Evolutionary conservation across 1,140 invertebrate species (phyloP), one percentile per base, ranked within the genome.

Genomic region (Diorhabda sublineata): DNA sequence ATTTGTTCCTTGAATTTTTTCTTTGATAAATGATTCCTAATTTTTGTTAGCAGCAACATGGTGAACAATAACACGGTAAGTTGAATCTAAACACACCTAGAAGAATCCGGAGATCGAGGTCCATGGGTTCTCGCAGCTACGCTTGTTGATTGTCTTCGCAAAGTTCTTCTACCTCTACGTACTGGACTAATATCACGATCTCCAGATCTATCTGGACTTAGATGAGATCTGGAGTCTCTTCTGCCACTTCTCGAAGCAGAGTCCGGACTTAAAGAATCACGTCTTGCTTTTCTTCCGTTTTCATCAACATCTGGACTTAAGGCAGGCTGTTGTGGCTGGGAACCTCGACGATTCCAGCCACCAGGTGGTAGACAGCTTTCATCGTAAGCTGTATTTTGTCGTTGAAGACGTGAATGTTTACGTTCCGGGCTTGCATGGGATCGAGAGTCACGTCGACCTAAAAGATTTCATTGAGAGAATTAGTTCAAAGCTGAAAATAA

Each of bases 301-400:
- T 87, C 84, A 42, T 88, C 88, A 9, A 83, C 82, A 76, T 91
- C 90, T 1, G 93, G 92, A 68, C 91, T 92, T 58, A 96, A 82
- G 4, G 92, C 92, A 2, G 92, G 92, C 52, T 93, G 91, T 65
- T 85, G 85, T 57, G 93, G 91, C 64, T 85, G 85, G 26, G 92
- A 92, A 43, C 88, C 90, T 52, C 90, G 83, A 59, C 92, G 85
- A 11, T 87, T 86, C 76, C 78, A 81, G 66, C 82, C 81, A 44
- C 88, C 86, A 26, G 90, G 89, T 44, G 90, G 91, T 66, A 91
- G 82, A 60, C 82, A 87, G 64, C 89, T 90, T 80, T 96, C 94
- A 81, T 96, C 94, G 79, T 93, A 93, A 58, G 93, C 91, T 4
- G 93, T 94, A 6, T 92, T 91, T 83, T 96, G 94, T 57, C 94